phyloP scores from a whole-genome alignment of 2,113 vertebrate species.

The Antechinus stuartii region DNA sequence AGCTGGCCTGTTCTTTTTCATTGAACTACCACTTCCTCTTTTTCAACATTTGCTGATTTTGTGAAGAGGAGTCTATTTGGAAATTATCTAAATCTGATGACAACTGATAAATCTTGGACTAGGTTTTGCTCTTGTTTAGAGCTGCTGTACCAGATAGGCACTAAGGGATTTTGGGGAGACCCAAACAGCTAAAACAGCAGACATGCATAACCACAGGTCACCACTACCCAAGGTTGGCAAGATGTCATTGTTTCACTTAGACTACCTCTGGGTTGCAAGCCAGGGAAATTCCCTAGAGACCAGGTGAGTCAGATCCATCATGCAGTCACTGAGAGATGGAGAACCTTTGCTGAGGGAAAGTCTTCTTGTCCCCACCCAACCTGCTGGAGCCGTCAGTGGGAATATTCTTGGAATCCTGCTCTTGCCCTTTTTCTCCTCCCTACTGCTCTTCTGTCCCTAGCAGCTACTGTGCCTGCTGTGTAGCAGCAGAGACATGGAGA shows the following conservation, averaged over 20 bases:
- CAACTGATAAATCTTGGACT: not conserved
- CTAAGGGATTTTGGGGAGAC: not conserved
- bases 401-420: not conserved
- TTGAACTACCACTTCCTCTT: not conserved
- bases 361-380: not conserved
- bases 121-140: not conserved
- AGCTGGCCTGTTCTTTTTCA: conserved; percentile 26
- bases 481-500: not conserved
- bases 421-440: not conserved
- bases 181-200: not conserved
- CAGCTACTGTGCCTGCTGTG: not conserved
- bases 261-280: not conserved
- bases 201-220: not conserved
- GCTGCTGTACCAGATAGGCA: not conserved
- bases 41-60: not conserved
- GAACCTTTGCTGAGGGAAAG: not conserved
- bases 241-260: not conserved
- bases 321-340: not conserved
- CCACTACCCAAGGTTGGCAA: not conserved
- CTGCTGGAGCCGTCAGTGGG: not conserved
- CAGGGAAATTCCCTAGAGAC: not conserved
- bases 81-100: not conserved
- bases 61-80: conserved; percentile 1
- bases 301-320: too few species aligned
- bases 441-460: not conserved